These are phyloP conservation scores for Coturnix japonica DNA, from an alignment of 2,113 vertebrate species.

Conservation along the genomic window DNA sequence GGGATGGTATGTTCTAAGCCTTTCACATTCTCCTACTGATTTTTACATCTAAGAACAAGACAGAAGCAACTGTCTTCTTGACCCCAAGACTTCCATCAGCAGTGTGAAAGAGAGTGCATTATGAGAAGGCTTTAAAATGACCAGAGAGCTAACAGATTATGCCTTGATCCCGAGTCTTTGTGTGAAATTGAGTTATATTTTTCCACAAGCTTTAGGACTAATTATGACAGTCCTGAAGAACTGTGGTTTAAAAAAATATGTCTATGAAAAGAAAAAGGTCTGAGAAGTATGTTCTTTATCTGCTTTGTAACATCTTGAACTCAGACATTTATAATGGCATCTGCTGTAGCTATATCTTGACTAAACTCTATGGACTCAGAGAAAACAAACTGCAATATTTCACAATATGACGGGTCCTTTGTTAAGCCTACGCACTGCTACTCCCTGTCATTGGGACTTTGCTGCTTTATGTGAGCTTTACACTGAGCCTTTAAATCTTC, in stretches of 20 bases:
- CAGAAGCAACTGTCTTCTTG: conserved; percentile 25
- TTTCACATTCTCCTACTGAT: background rate
- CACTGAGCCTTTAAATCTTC: too few species aligned
- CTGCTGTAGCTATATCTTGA: background rate
- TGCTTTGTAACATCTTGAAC: background rate
- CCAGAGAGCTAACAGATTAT: background rate
- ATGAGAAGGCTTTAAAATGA: background rate
- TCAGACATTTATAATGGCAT: background rate
- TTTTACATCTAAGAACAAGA: conserved; percentile 25
- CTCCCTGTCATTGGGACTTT: background rate
- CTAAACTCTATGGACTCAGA: too few species aligned
- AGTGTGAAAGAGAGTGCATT: background rate
- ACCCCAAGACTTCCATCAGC: background rate
- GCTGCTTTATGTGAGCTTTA: background rate
- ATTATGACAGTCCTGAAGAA: background rate
- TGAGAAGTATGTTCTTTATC: background rate
- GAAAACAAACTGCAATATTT: background rate
- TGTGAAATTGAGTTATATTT: background rate
- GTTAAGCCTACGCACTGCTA: background rate
- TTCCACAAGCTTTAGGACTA: background rate
- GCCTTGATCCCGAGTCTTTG: background rate
- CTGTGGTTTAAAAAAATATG: background rate
- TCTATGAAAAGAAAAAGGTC: background rate
- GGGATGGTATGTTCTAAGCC: background rate
- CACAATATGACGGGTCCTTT: background rate